Evolutionary conservation across 1,140 invertebrate genomes (phyloP).

Genomic region (Bombus balteatus): DNA sequence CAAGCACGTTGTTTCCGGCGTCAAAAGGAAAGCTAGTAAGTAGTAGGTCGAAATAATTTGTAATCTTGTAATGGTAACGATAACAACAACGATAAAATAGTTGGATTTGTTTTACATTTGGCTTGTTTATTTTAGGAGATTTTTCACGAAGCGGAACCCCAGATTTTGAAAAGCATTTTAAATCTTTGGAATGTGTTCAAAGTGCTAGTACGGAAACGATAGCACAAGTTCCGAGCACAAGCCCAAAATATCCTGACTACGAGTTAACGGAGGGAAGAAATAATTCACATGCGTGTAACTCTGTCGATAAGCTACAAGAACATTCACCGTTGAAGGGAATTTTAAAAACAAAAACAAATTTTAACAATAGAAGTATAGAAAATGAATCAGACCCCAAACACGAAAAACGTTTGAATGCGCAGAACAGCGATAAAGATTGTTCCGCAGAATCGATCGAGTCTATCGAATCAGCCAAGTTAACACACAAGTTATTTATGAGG

Average conservation of each 20-base stretch:
- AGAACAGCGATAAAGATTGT: neutral
- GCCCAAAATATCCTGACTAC: neutral
- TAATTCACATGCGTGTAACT: neutral
- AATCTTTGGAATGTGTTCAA: constrained; percentile 66
- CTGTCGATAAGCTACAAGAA: constrained; percentile 24
- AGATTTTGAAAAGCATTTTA: constrained; percentile 80
- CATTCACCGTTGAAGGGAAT: constrained; percentile 47
- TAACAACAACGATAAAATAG: neutral
- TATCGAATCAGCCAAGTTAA: constrained; percentile 62
- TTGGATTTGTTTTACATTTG: neutral
- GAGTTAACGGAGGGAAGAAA: constrained; percentile 4
- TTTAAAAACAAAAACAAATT: constrained; percentile 31
- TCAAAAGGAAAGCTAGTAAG: constrained; percentile 80
- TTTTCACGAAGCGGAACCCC: constrained; percentile 75
- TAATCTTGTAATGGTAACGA: neutral
- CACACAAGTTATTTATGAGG: constrained; percentile 80
- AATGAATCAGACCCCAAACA: neutral
- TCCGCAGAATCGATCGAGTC: neutral
- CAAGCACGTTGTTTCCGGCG: constrained; percentile 72
- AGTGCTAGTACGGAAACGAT: neutral
- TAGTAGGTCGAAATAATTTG: constrained; percentile 20
- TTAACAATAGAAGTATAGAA: neutral
- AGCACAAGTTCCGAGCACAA: neutral
- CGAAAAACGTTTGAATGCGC: neutral
- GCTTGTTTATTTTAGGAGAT: constrained; percentile 67